Percentiles rank a stretch among this genome's conserved stretches.
phyloP scores from a whole-genome alignment of 2,888 invertebrate genomes.

The Phymatocera aterrima region DNA sequence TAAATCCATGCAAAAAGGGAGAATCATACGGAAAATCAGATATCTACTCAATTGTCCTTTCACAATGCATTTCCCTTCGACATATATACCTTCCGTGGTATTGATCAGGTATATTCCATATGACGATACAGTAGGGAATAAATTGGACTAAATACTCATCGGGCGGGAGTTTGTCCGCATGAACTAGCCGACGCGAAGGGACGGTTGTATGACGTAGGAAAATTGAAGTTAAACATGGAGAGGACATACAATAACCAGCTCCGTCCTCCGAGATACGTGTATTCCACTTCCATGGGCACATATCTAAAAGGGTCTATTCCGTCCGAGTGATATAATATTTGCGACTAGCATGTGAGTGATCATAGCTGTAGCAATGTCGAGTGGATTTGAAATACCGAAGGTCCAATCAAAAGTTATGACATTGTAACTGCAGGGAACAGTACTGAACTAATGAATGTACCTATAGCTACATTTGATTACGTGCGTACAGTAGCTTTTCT shows the following conservation, averaged over 20 bases:
- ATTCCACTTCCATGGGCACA: not conserved
- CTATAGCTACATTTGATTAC: no score
- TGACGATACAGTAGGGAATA: not conserved
- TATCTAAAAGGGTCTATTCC: slow-evolving; percentile 9
- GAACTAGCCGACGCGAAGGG: slow-evolving; percentile 37
- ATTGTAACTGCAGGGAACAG: not conserved
- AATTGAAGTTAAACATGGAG: slow-evolving; percentile 40
- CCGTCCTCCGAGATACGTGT: slow-evolving; percentile 1
- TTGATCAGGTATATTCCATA: slow-evolving; percentile 2
- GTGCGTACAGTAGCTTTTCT: no score
- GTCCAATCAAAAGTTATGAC: slow-evolving; percentile 6
- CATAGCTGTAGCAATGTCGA: not conserved
- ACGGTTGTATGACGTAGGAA: slow-evolving; percentile 2
- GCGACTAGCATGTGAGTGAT: slow-evolving; percentile 4
- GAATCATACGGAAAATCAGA: no score
- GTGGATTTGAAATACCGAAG: slow-evolving; percentile 5
- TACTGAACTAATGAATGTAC: not conserved
- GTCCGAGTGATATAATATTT: slow-evolving; percentile 9
- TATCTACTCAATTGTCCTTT: no score
- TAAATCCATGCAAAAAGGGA: no score
- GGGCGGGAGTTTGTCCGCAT: slow-evolving; percentile 18
- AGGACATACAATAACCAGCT: slow-evolving; percentile 35
- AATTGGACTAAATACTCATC: slow-evolving; percentile 41
- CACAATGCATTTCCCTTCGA: not conserved
- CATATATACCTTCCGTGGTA: not conserved